Evolutionary conservation across 2,797 vertebrate species (phyloP), one percentile per base, ranked within the genome.

Genomic region (Rhyacichthys aspro): DNA sequence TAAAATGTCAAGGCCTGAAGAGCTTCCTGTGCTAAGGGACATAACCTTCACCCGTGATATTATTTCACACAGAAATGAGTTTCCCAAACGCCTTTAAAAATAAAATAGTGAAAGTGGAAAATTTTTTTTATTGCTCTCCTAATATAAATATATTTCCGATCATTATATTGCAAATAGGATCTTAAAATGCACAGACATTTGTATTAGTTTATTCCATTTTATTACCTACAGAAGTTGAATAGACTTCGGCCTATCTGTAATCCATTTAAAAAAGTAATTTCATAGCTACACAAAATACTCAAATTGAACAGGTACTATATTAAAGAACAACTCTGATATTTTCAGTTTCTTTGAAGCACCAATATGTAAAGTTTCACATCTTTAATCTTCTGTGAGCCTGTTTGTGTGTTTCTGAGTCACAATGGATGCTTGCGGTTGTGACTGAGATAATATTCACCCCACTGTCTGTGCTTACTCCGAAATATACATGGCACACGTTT

Each of bases 291-390:
- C 4, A 5, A 5, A 38, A 38, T 38, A 38, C 10, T 5, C 5
- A 11, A 14, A 1, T 14, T 1, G 23, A 16, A 38, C 3, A 28
- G 7, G 23, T 28, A 38, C 37, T 38, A 14, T 38, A 38, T 38
- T 72, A 55, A 60, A 28, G 43, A 45, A 32, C 60, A 63, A 23
- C 2, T 36, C 16, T 85, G 70, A 68, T 72, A 82, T 83, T 88
- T 90, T 84, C 79, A 67, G 72, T 87, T 79, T 84, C 75, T 85
- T 80, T 73, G 84, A 89, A 86, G 82, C 79, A 55, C 68, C 64
- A 72, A 77, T 78, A 81, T 73, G 57, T 86, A 71, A 83, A 77
- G 87, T 89, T 84, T 90, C 84, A 85, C 61, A 76, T 85, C 80
- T 84, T 85, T 83, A 62, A 86, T 74, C 73, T 82, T 2, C 37